phyloP scores from a whole-genome alignment of 2,888 invertebrate genomes.

The Lycophotia porphyrea region DNA sequence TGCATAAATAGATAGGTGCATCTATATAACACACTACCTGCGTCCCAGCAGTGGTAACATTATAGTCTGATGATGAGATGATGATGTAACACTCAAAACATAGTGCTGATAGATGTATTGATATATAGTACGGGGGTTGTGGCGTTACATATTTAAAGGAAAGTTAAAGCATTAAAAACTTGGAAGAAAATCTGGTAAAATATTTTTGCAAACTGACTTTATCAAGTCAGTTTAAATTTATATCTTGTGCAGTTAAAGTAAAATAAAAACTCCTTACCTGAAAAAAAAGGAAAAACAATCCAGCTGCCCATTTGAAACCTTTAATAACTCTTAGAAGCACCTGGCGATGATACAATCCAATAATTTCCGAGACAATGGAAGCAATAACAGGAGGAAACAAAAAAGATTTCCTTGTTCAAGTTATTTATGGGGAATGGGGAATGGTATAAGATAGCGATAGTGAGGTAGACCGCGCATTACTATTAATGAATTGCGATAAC shows the following conservation, averaged over 20 bases:
- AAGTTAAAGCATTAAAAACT: too few species aligned
- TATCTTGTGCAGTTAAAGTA: neutral
- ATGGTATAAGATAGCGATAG: slow-evolving; percentile 37
- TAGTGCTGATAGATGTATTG: too few species aligned
- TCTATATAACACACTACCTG: too few species aligned
- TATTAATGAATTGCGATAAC: slow-evolving; percentile 43
- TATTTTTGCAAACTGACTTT: neutral
- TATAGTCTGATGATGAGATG: too few species aligned
- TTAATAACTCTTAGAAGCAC: slow-evolving; percentile 41
- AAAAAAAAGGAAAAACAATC: neutral
- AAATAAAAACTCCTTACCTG: too few species aligned
- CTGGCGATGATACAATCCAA: slow-evolving; percentile 50
- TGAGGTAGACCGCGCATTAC: slow-evolving; percentile 10
- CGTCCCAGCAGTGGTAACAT: too few species aligned
- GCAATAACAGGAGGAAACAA: slow-evolving; percentile 43
- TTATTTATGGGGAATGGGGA: slow-evolving; percentile 55
- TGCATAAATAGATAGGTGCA: too few species aligned
- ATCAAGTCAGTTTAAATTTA: too few species aligned
- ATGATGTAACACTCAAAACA: too few species aligned
- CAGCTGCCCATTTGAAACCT: slow-evolving; percentile 11
- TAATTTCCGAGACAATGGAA: slow-evolving; percentile 49
- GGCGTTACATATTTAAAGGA: too few species aligned
- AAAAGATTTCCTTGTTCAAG: slow-evolving; percentile 40
- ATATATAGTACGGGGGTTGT: too few species aligned
- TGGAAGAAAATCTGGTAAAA: too few species aligned